These are phyloP conservation scores for Meles meles DNA, from an alignment of 2,113 vertebrate genomes.

Conservation along the genomic window DNA sequence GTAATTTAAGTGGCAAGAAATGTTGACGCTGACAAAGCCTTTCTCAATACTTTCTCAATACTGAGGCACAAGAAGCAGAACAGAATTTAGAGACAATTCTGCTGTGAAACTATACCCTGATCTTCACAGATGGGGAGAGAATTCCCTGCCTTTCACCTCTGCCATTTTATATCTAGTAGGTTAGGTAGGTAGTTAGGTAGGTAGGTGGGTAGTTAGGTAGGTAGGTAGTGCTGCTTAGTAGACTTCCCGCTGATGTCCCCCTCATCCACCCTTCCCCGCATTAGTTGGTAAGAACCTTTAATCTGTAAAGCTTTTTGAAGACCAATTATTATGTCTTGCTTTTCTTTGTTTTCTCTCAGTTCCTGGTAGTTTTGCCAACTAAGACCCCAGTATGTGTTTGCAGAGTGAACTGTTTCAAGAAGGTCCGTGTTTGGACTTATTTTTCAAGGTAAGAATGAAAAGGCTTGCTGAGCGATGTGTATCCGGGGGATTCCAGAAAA, in stretches of 20 bases:
- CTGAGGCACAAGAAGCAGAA: not conserved
- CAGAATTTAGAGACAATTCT: not conserved
- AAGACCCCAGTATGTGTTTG: not conserved
- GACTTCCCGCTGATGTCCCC: not conserved
- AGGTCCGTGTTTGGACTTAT: not conserved
- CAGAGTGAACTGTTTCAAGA: not conserved
- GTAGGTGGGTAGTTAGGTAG: too few species aligned
- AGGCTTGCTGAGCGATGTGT: not conserved
- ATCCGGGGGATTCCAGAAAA: not conserved
- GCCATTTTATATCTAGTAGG: not conserved
- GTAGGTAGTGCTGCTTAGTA: not conserved
- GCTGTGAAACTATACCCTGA: not conserved
- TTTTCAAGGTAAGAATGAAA: constrained; percentile 6
- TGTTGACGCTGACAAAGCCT: not conserved
- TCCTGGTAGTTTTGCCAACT: not conserved
- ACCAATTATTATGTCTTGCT: not conserved
- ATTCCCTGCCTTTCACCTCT: not conserved
- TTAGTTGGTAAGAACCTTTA: not conserved
- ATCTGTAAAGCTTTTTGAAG: not conserved
- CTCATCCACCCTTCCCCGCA: accelerated
- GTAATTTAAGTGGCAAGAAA: constrained; percentile 22
- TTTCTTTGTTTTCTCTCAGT: not conserved
- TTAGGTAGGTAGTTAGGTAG: too few species aligned
- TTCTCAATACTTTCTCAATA: not conserved
- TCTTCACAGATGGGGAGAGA: not conserved